Evolutionary conservation across 2,797 vertebrate genomes (phyloP).

Genomic region (Sternotherus odoratus): DNA sequence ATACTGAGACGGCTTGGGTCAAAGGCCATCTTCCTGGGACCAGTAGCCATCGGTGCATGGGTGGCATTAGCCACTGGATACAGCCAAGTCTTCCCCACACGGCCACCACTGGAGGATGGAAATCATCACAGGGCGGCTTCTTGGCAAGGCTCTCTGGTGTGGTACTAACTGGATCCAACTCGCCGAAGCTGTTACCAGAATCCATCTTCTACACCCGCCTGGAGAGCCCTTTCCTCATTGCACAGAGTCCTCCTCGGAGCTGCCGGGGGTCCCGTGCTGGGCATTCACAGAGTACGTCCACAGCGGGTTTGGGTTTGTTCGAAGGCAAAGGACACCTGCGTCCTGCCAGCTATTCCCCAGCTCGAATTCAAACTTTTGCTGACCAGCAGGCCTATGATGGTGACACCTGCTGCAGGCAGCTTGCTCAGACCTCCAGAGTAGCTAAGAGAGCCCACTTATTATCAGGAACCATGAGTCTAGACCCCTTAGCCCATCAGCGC

Average conservation of each 20-base stretch:
- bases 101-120: background rate
- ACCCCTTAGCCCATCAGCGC: too few relatives aligned
- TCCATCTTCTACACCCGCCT: background rate
- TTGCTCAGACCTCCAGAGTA: background rate
- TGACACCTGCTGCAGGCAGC: background rate
- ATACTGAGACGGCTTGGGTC: background rate
- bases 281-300: background rate
- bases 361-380: constrained; percentile 49
- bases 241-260: background rate
- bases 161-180: background rate
- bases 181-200: background rate
- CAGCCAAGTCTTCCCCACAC: background rate
- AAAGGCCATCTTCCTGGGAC: background rate
- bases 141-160: background rate
- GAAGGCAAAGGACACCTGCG: background rate
- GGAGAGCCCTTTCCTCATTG: background rate
- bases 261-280: too few relatives aligned
- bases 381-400: background rate
- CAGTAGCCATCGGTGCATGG: too few relatives aligned
- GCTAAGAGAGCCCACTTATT: too few relatives aligned
- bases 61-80: background rate
- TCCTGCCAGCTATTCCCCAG: constrained; percentile 11
- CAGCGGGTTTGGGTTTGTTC: background rate
- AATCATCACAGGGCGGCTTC: background rate
- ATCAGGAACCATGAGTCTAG: too few relatives aligned